Conservation (phyloP, 2,113 vertebrate genomes). For the Origma solitaria region DNA sequence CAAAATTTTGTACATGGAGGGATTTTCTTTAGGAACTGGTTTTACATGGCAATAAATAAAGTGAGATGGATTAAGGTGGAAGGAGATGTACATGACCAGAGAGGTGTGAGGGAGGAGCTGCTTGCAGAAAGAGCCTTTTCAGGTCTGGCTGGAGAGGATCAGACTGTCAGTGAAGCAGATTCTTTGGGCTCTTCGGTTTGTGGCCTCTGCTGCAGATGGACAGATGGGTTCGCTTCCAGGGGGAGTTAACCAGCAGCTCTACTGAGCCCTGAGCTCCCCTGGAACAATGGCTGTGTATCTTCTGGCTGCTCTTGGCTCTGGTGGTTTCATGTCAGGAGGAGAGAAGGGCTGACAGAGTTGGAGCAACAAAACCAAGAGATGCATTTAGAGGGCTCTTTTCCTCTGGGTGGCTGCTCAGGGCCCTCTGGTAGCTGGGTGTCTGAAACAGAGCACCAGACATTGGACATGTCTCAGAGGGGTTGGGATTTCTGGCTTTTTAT, state of each 20-base stretch:
- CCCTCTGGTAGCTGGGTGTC: background rate
- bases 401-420: background rate
- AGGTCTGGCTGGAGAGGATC: background rate
- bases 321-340: background rate
- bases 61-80: background rate
- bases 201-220: background rate
- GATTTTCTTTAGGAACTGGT: background rate
- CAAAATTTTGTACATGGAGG: background rate
- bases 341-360: background rate
- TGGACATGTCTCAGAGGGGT: background rate
- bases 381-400: background rate
- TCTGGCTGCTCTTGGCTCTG: background rate
- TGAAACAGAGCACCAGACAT: background rate
- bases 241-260: background rate
- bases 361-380: rapidly evolving
- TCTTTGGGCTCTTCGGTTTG: background rate
- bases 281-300: background rate
- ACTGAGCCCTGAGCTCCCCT: background rate
- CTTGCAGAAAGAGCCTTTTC: background rate
- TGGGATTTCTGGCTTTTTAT: background rate
- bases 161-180: rapidly evolving
- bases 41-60: background rate
- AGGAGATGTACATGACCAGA: background rate
- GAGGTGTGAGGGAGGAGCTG: background rate
- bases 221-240: background rate